Evolutionary conservation across 2,797 vertebrate genomes (phyloP), one percentile per base, ranked within the genome.

Genomic region (Coregonus sp.): DNA sequence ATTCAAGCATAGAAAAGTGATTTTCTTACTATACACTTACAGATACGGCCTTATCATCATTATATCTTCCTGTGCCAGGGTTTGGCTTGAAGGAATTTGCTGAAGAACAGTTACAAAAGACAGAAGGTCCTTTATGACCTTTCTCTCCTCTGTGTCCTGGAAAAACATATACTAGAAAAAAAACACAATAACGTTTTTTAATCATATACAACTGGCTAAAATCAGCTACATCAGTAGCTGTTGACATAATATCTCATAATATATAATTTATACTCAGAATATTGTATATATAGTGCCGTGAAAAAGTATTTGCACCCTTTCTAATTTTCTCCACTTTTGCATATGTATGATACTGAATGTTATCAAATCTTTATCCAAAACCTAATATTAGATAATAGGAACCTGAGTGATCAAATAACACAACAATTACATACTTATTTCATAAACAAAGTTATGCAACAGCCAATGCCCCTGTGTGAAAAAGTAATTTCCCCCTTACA

Each of bases 131-230:
- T 35, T 16, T 33, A 12, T 29, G 1, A 9, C 82, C 82, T 40
- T 59, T 78, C 9, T 73, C 75, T 5, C 78, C 80, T 76, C 80
- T 80, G 47, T 31, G 52, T 67, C 80, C 82, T 35, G 54, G 78
- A 66, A 83, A 54, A 47, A 80, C 35, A 52, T 78, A 70, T 18
- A 86, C 81, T 86, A 33, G 11, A 77, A 74, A 18, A 18, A 47
- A 59, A 66, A 76, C 70, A 75, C 5, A 52, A 78, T 4, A 70
- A 59, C 4, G 40, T 29, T 20, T 4, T 25, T 61, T 7, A 20
- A 61, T 63, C 4, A 63, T 4, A 63, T n/a, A 56, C 4, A 56
- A 2, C 15, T 14, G 12, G 3, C 51, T 15, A 52, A 14, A 52
- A 52, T 52, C 12, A 52, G 12, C 51, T 14, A 52, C 51, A 52